Evolutionary conservation across 2,888 invertebrate species (phyloP).

Genomic region (Graphium colonna): DNA sequence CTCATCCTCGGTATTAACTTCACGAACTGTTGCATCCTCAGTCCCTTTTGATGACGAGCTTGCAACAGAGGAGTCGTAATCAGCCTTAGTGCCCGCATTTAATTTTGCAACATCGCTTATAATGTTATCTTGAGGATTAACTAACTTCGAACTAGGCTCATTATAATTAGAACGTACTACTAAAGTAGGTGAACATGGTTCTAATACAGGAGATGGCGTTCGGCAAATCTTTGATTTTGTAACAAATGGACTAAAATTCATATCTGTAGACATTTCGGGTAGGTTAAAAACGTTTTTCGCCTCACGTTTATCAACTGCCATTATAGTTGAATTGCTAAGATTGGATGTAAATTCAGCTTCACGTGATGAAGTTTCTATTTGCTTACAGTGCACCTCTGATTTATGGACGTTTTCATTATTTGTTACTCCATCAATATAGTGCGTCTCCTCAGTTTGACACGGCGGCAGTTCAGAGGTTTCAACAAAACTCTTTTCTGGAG

Average conservation of each 20-base stretch:
- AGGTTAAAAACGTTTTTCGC: slow-evolving; percentile 61
- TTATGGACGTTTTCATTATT: background rate
- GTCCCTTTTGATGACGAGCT: slow-evolving; percentile 47
- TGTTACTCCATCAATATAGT: background rate
- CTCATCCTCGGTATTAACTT: slow-evolving; percentile 67
- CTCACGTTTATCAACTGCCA: slow-evolving; percentile 17
- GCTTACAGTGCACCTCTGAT: background rate
- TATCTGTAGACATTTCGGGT: slow-evolving; percentile 47
- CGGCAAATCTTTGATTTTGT: slow-evolving; percentile 49
- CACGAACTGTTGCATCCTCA: slow-evolving; percentile 48
- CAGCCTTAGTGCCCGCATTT: slow-evolving; percentile 38
- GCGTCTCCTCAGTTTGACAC: slow-evolving; percentile 1
- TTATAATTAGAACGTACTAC: background rate
- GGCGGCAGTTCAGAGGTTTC: background rate
- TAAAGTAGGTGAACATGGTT: slow-evolving; percentile 1
- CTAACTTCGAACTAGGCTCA: too few relatives aligned
- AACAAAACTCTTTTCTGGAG: background rate
- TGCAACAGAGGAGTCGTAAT: slow-evolving; percentile 32
- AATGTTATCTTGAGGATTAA: background rate
- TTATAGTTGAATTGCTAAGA: background rate
- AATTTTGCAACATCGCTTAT: background rate
- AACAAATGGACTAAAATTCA: slow-evolving; percentile 49
- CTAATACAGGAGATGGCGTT: slow-evolving; percentile 1
- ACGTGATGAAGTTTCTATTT: background rate
- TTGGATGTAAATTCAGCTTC: background rate